phyloP scores from a whole-genome alignment of 2,888 invertebrate genomes.

The Drosophila vallismaia region DNA sequence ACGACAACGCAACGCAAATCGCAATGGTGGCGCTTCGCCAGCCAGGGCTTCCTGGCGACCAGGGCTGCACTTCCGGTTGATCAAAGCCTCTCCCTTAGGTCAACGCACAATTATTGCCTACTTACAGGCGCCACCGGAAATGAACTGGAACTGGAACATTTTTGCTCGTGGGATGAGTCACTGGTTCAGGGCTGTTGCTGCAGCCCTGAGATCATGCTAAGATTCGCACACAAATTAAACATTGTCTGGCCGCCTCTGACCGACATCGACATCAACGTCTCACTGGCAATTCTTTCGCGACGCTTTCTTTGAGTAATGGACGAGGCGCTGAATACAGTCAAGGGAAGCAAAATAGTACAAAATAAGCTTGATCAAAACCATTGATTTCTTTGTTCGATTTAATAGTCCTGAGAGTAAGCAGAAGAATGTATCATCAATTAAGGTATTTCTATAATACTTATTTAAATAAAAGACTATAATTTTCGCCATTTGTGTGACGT shows the following conservation, averaged over 20 bases:
- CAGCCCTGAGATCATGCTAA: conserved; percentile 42
- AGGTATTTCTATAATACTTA: neutral
- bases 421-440: neutral
- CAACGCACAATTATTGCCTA: conserved; percentile 49
- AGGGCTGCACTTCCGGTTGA: conserved; percentile 28
- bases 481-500: neutral
- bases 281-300: conserved; percentile 44
- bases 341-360: neutral
- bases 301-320: conserved; percentile 65
- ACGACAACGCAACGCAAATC: conserved; percentile 48
- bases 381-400: no score
- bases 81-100: conserved; percentile 1
- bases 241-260: conserved; percentile 50
- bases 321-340: conserved; percentile 23
- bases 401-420: no score
- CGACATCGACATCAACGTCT: conserved; percentile 51
- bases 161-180: neutral
- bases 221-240: conserved; percentile 53
- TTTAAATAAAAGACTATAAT: neutral
- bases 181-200: neutral
- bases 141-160: neutral
- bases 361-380: no score
- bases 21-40: conserved; percentile 65
- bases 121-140: conserved; percentile 43
- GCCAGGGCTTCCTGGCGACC: conserved; percentile 39